Base-by-base conservation (phyloP, 2,888 invertebrate species). In the Lasioglossum calceatum region DNA sequence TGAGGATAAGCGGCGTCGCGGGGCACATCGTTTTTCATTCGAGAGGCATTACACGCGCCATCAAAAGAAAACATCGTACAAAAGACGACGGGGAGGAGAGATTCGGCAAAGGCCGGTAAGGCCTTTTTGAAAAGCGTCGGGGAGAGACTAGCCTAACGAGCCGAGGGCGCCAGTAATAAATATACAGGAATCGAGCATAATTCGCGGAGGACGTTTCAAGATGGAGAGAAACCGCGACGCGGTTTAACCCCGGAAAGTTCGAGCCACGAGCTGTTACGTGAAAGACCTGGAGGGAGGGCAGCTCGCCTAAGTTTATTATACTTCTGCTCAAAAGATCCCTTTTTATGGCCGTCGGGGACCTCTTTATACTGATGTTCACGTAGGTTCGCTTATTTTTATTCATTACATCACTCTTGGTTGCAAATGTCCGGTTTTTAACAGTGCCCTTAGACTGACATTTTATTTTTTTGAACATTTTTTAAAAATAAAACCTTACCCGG, bases 161-260 rank as follows among this genome's bases (percentile, higher is more conserved):
- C 47, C 50, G 14, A 7, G 42, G 8, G 27, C 32, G 23, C 61
- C n/a, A 23, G 27, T 76, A 85, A 85, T 83, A 76, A 83, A 72
- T 47, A 54, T 44, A 10, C 16, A 77, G 36, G 67, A 82, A 82
- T 82, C 77, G 82, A 27, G 77, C 36, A 77, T 74, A 77, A 73
- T 79, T 84, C 79, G 73, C 39, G n/a, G 36, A 36, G 76, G 61
- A 77, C 73, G 76, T 70, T 64, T 73, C 61, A n/a, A 67, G 75
- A 23, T 8, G 80, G 58, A 39, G 82, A 61, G 86, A 80, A 61
- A 61, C 61, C 61, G 61, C 61, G 61, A 61, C 27, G 61, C 27
- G 61, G 61, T 61, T 27, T 61, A 27, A 61, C 27, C 27, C 61
- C 27, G 14, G 61, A 27, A 27, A 61, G 27, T 4, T n/a, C 61